A percentile compares a stretch with the other conserved stretches of the same genome.
Evolutionary conservation across 2,888 invertebrate genomes (phyloP).

Genomic region (Tenthredo livida): DNA sequence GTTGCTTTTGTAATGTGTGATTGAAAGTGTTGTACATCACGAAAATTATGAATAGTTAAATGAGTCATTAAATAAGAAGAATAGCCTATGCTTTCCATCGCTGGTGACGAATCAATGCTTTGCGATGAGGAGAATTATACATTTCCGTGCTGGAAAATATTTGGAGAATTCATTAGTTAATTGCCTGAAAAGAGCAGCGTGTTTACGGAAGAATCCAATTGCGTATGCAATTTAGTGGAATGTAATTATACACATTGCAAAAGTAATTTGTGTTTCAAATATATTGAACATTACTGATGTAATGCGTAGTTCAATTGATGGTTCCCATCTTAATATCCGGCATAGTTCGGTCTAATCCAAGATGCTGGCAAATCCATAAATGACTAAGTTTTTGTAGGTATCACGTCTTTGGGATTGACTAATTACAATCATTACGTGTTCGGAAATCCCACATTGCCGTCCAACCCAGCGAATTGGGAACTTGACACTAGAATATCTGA

Average conservation of each 20-base stretch:
- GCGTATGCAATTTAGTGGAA: too few relatives aligned
- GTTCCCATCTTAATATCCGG: background rate
- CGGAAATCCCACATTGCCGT: slow-evolving; percentile 60
- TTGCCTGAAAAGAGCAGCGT: too few relatives aligned
- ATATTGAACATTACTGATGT: background rate
- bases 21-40: too few relatives aligned
- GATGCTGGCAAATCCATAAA: background rate
- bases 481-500: slow-evolving; percentile 55
- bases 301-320: background rate
- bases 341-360: background rate
- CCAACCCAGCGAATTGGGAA: slow-evolving; percentile 65
- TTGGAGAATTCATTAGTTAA: too few relatives aligned
- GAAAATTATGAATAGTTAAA: too few relatives aligned
- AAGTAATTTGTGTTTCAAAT: background rate
- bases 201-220: too few relatives aligned
- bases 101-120: too few relatives aligned
- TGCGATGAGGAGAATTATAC: too few relatives aligned
- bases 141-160: too few relatives aligned
- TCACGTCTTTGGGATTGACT: slow-evolving; percentile 69
- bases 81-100: too few relatives aligned
- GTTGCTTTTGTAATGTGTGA: too few relatives aligned
- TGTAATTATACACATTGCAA: background rate
- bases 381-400: slow-evolving; percentile 62
- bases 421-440: slow-evolving; percentile 52
- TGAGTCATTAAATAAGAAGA: too few relatives aligned